Base-by-base conservation (phyloP, 2,113 vertebrate genomes). In the Danionella cerebrum region DNA sequence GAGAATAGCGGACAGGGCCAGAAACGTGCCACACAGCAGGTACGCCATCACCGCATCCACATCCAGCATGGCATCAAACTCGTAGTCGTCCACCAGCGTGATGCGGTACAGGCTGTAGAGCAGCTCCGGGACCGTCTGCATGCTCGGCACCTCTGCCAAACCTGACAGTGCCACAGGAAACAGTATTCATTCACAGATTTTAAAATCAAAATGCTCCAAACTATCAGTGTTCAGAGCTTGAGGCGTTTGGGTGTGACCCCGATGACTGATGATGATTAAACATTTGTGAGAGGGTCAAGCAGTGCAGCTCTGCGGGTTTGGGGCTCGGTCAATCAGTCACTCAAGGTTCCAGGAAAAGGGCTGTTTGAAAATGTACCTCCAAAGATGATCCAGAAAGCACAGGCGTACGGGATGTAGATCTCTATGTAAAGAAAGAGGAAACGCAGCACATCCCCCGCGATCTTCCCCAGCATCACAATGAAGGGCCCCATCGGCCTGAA, bases 301-400 rank as follows among this genome's bases (percentile, higher is more conserved):
- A n/a, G n/a, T n/a, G n/a, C n/a, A n/a, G n/a, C n/a, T n/a, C n/a
- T n/a, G n/a, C n/a, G n/a, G n/a, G n/a, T n/a, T n/a, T n/a, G n/a
- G n/a, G n/a, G n/a, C n/a, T n/a, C n/a, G n/a, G n/a, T n/a, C n/a
- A n/a, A n/a, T n/a, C n/a, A n/a, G n/a, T n/a, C n/a, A n/a, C n/a
- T n/a, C n/a, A n/a, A n/a, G n/a, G 29, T 4, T 4, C 3, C 29
- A 31, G 7, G 7, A 31, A 31, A 31, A 31, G 7, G 4, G 9
- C 10, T 44, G 14, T 31, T 19, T 19, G 25, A 38, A 36, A 6
- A 6, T n/a, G 58, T 51, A 88, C 85, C 85, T 85, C 85, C 84
- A 24, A 88, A 88, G 27, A 89, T 83, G 54, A 88, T 85, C 85
- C 87, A 89, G 78, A 86, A 88, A 44, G 83, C 82, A 71, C 82